Conservation (phyloP, 2,797 vertebrate species). For the Pseudopleuronectes americanus region DNA sequence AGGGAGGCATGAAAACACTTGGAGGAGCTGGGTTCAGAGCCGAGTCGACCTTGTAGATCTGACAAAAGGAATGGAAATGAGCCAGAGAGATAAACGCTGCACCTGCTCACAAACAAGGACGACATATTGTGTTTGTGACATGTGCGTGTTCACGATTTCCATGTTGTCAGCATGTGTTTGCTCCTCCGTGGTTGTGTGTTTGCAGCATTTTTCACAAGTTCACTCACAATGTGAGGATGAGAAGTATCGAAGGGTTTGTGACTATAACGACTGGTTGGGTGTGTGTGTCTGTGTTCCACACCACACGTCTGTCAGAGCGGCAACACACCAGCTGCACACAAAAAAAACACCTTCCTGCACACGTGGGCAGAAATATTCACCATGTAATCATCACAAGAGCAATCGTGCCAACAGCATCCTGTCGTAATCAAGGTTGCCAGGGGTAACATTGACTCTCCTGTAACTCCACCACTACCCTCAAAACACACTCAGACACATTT, state of each 20-base stretch:
- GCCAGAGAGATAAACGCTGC: neutral
- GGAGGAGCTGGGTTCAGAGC: neutral
- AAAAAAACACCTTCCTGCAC: conserved; percentile 25
- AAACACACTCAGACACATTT: neutral
- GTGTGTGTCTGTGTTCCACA: conserved; percentile 23
- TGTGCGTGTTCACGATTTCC: neutral
- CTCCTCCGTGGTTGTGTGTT: neutral
- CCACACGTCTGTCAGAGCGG: conserved; percentile 5
- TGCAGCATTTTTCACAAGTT: neutral
- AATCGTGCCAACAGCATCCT: conserved; percentile 49
- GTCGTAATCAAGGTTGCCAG: conserved; percentile 77
- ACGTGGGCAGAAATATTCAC: conserved; percentile 61
- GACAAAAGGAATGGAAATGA: conserved; percentile 19
- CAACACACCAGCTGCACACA: conserved; percentile 31
- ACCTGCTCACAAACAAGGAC: neutral
- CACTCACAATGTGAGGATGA: neutral
- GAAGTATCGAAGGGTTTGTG: neutral
- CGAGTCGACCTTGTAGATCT: conserved; percentile 44
- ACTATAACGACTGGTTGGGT: conserved; percentile 10
- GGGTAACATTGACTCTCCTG: conserved; percentile 54
- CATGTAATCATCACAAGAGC: conserved; percentile 70
- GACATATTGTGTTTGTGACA: too few species aligned
- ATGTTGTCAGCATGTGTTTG: neutral
- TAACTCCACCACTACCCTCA: neutral
- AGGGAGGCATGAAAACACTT: conserved; percentile 15